phyloP scores from a whole-genome alignment of 2,113 vertebrate genomes.

The Gavialis gangeticus region DNA sequence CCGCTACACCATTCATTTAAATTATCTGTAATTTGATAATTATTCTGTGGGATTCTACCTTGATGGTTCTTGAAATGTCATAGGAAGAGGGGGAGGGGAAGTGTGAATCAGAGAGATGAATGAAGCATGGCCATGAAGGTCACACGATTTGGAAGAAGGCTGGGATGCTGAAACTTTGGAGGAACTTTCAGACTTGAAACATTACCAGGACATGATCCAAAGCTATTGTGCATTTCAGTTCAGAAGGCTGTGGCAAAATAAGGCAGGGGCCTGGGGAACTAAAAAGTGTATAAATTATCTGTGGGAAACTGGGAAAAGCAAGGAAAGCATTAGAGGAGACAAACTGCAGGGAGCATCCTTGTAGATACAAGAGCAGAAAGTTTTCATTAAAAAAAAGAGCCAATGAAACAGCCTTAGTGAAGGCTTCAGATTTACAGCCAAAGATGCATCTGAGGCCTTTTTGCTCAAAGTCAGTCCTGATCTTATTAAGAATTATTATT shows the following conservation, averaged over 20 bases:
- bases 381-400: constrained; percentile 52
- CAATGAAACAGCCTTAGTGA: constrained; percentile 30
- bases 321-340: not conserved
- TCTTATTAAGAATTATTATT: constrained; percentile 61
- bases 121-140: not conserved
- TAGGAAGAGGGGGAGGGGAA: not conserved
- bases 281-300: not conserved
- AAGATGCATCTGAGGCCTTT: constrained; percentile 62
- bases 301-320: constrained; percentile 14
- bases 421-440: constrained; percentile 46
- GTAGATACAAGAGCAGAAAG: constrained; percentile 33
- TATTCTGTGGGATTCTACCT: not conserved
- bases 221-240: constrained; percentile 16
- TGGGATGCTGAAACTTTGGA: constrained; percentile 1
- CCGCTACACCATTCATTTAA: constrained; percentile 24
- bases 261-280: not conserved
- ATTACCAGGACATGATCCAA: not conserved
- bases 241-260: not conserved
- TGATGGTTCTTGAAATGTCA: constrained; percentile 31
- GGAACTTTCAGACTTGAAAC: not conserved
- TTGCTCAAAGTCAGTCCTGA: constrained; percentile 48
- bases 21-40: not conserved
- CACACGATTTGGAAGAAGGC: not conserved
- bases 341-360: accelerated
- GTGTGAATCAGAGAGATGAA: constrained; percentile 15